These are phyloP conservation scores for Potamilus streckersoni DNA, from an alignment of 1,140 invertebrate genomes.

Conservation along the genomic window DNA sequence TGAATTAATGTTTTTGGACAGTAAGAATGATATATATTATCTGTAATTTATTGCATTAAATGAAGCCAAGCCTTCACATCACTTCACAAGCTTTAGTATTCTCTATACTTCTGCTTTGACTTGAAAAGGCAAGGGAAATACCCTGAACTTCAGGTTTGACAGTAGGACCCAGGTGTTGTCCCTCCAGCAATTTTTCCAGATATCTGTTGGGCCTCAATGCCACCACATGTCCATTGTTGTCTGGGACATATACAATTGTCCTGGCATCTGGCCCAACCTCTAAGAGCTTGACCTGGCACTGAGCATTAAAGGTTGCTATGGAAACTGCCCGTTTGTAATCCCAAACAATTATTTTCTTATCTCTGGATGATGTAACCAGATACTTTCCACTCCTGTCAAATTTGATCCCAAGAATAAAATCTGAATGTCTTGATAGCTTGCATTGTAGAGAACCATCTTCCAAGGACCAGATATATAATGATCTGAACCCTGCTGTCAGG, in stretches of 20 bases:
- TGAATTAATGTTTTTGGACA: too few species aligned
- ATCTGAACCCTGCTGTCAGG: constrained; percentile 45
- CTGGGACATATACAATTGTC: constrained; percentile 41
- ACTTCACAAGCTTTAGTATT: too few species aligned
- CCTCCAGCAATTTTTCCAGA: constrained; percentile 20
- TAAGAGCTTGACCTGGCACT: constrained; percentile 37
- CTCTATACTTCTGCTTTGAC: constrained; percentile 18
- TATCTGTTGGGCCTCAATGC: constrained; percentile 38
- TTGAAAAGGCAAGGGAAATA: constrained; percentile 43
- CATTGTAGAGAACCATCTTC: constrained; percentile 32
- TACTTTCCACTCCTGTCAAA: constrained; percentile 40
- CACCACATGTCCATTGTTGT: constrained; percentile 33
- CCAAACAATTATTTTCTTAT: constrained; percentile 47
- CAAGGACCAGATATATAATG: constrained; percentile 50
- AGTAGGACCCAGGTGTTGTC: constrained; percentile 14
- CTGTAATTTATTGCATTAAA: too few species aligned
- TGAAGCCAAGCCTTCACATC: too few species aligned
- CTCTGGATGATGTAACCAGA: constrained; percentile 39
- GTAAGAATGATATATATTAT: too few species aligned
- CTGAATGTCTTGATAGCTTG: constrained; percentile 45
- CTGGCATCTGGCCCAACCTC: constrained; percentile 33
- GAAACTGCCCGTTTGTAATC: constrained; percentile 36
- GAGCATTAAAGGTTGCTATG: constrained; percentile 34
- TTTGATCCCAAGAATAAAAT: constrained; percentile 43
- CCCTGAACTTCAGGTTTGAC: constrained; percentile 36